Evolutionary conservation across 1,140 invertebrate species (phyloP), one percentile per base, ranked within the genome.

Genomic region (Scaptomyza pallida): DNA sequence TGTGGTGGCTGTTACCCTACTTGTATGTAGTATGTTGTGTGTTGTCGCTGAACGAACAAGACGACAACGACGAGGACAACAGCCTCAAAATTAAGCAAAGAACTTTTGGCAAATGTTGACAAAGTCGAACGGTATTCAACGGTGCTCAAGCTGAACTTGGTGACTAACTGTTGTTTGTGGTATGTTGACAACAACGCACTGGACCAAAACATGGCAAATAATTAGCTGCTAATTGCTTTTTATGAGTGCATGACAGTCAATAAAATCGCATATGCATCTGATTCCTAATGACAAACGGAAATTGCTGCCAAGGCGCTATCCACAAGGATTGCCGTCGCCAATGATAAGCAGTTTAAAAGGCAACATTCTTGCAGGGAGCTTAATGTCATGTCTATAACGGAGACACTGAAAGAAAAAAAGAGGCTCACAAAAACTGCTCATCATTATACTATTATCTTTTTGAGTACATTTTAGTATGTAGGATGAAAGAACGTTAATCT

Each of bases 151-250:
- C 68, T 60, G 16, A 54, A 40, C 43, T 78, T 61, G 73, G 68
- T 12, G 23, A 64, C 72, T 85, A 83, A 83, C 80, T 76, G 80
- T 80, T 69, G 37, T 45, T 41, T 44, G 26, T 30, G 64, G 26
- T 37, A 57, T 75, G 69, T 56, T 63, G 67, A 74, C 67, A 75
- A 41, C 57, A n/a, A 30, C 59, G 30, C 16, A 16, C 16, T 30
- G 54, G 43, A 15, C 50, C 26, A 48, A n/a, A 68, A 73, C 81
- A 79, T 72, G 64, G 63, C 63, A 67, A 73, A 86, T 85, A 85
- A 85, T 85, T 85, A 86, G 81, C 77, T 48, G 77, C 81, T 85
- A 85, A 85, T 85, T 85, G 77, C 81, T 30, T 68, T 67, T 80
- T 77, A 85, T 86, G 73, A 81, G 61, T 62, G 47, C 67, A 74